Conservation (phyloP, 2,113 vertebrate genomes). For the Daphoenositta chrysoptera region DNA sequence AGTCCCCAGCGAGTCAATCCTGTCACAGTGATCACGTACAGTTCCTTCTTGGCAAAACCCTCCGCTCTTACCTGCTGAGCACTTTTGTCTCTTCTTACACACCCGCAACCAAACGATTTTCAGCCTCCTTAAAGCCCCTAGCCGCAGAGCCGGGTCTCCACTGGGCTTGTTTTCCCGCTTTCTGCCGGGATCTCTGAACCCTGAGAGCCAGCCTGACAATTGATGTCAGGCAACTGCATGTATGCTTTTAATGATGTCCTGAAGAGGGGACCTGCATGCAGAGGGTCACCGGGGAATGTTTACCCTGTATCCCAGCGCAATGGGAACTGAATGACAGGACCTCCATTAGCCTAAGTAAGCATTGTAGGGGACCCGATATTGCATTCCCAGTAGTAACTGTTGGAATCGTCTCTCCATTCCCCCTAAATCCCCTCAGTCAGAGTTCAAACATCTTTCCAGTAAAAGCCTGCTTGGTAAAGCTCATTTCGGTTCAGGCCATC, state of each 20-base stretch:
- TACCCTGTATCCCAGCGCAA: conserved; percentile 86
- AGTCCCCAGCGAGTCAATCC: conserved; percentile 67
- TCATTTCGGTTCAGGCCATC: neutral
- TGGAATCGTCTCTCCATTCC: conserved; percentile 80
- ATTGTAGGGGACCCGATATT: conserved; percentile 77
- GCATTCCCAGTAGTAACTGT: conserved; percentile 90
- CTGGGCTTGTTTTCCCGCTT: conserved; percentile 43
- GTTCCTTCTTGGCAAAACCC: conserved; percentile 86
- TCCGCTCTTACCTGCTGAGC: conserved; percentile 79
- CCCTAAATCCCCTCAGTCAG: conserved; percentile 16
- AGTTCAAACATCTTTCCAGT: conserved; percentile 80
- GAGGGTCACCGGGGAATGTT: conserved; percentile 86
- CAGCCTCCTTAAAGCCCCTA: conserved; percentile 63
- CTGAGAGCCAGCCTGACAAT: conserved; percentile 52
- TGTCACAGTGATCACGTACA: conserved; percentile 69
- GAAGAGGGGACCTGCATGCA: conserved; percentile 82
- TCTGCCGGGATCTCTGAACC: conserved; percentile 57
- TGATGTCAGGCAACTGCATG: conserved; percentile 76
- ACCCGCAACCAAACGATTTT: conserved; percentile 62
- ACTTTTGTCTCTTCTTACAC: conserved; percentile 74
- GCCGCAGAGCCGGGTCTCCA: neutral
- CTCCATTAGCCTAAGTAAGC: conserved; percentile 94
- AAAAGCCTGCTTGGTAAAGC: conserved; percentile 39
- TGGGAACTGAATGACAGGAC: conserved; percentile 89
- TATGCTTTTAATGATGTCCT: conserved; percentile 86